Evolutionary conservation across 2,888 invertebrate species (phyloP), one percentile per base, ranked within the genome.

Genomic region (Epistrophe grossulariae): DNA sequence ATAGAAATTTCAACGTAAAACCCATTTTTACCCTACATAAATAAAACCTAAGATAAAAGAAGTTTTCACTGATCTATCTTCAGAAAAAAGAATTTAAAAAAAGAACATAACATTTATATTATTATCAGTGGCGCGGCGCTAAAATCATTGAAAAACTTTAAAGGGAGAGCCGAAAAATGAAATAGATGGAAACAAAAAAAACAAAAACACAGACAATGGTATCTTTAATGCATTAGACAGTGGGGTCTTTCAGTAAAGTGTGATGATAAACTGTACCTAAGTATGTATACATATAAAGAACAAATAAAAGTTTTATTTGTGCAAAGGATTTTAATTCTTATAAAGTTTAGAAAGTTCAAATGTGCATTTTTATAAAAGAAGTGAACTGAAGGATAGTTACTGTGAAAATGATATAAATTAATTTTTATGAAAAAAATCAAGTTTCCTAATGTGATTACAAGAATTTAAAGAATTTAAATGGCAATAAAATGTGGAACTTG

Each of bases 21-120:
- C 52, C 45, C 76, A 52, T 80, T 80, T 2, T 76, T 31, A 80
- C 57, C 59, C 72, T 72, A 40, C 68, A 48, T 68, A 77, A 52
- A 62, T 45, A 48, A 35, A 17, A 8, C n/a, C 9, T 28, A 45
- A 45, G 45, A n/a, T 45, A 45, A 45, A 45, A 45, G 45, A n/a
- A n/a, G n/a, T 17, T 45, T 45, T 45, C 8, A 17, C 7, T 45
- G 1, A 17, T 45, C n/a, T 17, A 45, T 3, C 24, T 24, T 24
- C 24, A 10, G 6, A 17, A 3, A 9, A 17, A 7, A 43, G 7
- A n/a, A 1, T n/a, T 7, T 6, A n/a, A 43, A 15, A 43, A n/a
- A 43, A n/a, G n/a, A n/a, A 40, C 11, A 0, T 24, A 40, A 40
- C 11, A 13, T 40, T 40, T 40, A 24, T 24, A 24, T 24, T 3